Evolutionary conservation across 2,113 vertebrate species (phyloP).

Genomic region (Eurypyga helias): DNA sequence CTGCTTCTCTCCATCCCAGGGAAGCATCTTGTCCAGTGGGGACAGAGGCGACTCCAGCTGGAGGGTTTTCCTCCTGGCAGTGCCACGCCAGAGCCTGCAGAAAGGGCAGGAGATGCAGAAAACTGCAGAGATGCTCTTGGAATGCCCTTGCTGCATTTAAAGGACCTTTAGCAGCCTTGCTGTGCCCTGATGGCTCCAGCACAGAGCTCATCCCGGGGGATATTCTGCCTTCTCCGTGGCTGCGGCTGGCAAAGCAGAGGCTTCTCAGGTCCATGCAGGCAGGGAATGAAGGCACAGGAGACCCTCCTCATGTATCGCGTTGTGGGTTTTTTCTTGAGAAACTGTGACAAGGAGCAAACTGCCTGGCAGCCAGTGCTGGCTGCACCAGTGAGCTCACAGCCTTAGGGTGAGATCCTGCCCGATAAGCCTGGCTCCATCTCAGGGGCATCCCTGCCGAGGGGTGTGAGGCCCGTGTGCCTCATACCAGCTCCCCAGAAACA

Average conservation of each 20-base stretch:
- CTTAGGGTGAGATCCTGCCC: not conserved
- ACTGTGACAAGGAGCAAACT: not conserved
- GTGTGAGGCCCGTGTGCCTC: not conserved
- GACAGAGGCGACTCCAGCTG: not conserved
- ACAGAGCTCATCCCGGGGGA: not conserved
- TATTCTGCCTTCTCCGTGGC: not conserved
- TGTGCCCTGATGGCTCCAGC: not conserved
- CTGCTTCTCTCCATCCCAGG: not conserved
- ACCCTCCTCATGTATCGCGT: fast-evolving
- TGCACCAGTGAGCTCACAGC: not conserved
- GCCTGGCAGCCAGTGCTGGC: not conserved
- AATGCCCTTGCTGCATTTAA: not conserved
- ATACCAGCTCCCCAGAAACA: not conserved
- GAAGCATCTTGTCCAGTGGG: not conserved
- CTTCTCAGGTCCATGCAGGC: fast-evolving
- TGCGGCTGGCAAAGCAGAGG: not conserved
- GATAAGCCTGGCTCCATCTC: not conserved
- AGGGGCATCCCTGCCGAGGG: not conserved
- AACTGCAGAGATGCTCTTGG: not conserved
- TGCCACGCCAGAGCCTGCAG: not conserved
- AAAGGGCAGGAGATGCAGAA: not conserved
- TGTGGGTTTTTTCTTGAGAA: not conserved
- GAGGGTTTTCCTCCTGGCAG: not conserved
- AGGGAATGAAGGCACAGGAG: not conserved
- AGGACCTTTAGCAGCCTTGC: not conserved